Evolutionary conservation across 2,797 vertebrate genomes (phyloP).

Genomic region (Heteromormyrus szaboi): DNA sequence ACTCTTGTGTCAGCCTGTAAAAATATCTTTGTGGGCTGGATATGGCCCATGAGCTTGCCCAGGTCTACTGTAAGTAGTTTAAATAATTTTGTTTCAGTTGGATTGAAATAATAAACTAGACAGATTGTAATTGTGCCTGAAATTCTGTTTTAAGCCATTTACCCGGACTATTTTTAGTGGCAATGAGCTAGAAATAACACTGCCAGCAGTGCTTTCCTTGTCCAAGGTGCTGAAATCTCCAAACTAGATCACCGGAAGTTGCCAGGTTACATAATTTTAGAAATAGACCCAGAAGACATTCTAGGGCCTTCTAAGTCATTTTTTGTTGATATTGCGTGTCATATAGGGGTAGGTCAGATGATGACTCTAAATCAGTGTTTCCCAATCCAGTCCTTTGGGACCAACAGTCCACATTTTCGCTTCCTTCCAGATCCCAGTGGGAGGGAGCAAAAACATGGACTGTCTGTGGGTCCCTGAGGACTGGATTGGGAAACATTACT

Average conservation of each 20-base stretch:
- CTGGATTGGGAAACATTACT: background rate
- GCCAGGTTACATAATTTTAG: background rate
- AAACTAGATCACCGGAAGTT: background rate
- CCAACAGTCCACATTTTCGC: background rate
- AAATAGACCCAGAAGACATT: background rate
- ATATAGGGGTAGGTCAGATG: background rate
- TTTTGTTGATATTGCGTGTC: background rate
- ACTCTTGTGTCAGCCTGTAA: background rate
- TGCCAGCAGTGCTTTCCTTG: background rate
- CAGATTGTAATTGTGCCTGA: background rate
- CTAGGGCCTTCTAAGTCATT: background rate
- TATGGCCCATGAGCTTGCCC: background rate
- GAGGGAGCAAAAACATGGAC: background rate
- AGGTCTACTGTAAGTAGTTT: background rate
- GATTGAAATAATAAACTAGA: background rate
- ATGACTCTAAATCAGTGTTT: background rate
- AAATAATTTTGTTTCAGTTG: background rate
- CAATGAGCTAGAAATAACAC: background rate
- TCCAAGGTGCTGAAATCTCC: slow-evolving; percentile 12
- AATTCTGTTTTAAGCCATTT: background rate
- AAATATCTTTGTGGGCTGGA: background rate
- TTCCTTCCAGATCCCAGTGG: background rate
- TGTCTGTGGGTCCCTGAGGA: background rate
- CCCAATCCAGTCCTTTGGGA: background rate
- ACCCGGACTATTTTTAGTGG: background rate